Evolutionary conservation across 92 coral and sea anemone species (phyloP), one percentile per base, ranked within the genome.

Genomic region (Palythoa caribaeorum): DNA sequence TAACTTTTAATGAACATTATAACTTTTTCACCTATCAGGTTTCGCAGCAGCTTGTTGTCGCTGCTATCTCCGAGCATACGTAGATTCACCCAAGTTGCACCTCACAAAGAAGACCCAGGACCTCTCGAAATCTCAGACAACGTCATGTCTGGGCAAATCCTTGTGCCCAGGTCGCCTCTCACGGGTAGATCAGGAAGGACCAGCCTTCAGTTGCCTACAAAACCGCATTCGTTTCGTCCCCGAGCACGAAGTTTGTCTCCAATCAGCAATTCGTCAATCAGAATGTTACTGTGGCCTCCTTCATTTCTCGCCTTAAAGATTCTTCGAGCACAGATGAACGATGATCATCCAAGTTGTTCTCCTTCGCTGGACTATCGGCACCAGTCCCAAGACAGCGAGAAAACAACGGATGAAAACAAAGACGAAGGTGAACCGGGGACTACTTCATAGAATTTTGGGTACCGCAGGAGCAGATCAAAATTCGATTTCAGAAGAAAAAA

Each of bases 161-260:
- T 81, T 13, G 86, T 81, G 7, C 86, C 86, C 35, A 81, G 86
- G 76, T 81, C 86, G 0, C 86, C 84, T 57, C 53, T 79, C 8
- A 79, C 72, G 3, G 53, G 84, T 12, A 59, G 72, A 14, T 79
- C 84, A 36, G 53, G 84, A 12, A 79, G 53, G 84, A 37, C 84
- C 9, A 59, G 84, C 39, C 2, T 79, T 14, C 83, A 78, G 28
- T 13, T 78, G 47, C 52, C 83, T 12, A n/a, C 47, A 60, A 59
- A 3, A 38, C 72, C 84, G 52, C 47, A 14, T 59, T 39, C 84
- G 38, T n/a, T 62, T 60, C 84, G 72, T 16, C 53, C 84, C 55
- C 84, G 72, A 11, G 36, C 48, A 2, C 84, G n/a, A 79, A 79
- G 84, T 15, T 12, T 79, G 55, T 55, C 84, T 9, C 71, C 72